Evolutionary conservation across 2,797 vertebrate genomes (phyloP), one percentile per base, ranked within the genome.

Genomic region (Tokudaia tokunoshimensis): DNA sequence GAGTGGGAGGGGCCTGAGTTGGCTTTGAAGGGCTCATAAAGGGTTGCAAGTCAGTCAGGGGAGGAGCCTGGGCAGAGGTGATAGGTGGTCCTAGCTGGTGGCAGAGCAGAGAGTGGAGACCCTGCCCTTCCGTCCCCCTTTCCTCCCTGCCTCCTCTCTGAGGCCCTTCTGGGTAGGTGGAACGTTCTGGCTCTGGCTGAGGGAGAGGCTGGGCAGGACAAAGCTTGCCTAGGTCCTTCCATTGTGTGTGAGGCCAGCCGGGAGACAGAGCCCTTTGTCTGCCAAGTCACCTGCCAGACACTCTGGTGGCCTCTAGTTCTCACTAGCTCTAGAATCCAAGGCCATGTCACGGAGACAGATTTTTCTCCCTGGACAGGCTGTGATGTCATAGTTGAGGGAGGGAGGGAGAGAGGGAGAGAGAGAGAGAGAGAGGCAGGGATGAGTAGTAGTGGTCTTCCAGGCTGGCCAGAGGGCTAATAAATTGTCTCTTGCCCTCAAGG

Each of bases 241-340:
- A 94, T 93, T 95, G 94, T 97, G 84, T 47, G 41, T 3, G 76
- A 97, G 93, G 79, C 90, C 34, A 3, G 75, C 26, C n/a, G 37
- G 93, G 79, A 75, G 1, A 83, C 0, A 20, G 93, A 47, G 47
- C 65, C 67, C 92, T 95, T 97, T 96, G 92, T 97, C 90, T 80
- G 31, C 19, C 0, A 1, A 76, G 80, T 87, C 80, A 57, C 80
- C 91, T 84, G 41, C 44, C n/a, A 72, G 57, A 88, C n/a, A 3
- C 80, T 83, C 89, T 0, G 63, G 61, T 50, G 2, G 91, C 92
- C 91, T 80, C 92, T 3, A 1, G 63, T 85, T 79, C 94, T 74
- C 0, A 13, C 52, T 90, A 81, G n/a, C 72, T 57, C 83, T 65
- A 79, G 55, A 34, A 88, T 92, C 34, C 24, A 9, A 81, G 85